phyloP scores from a whole-genome alignment of 2,888 invertebrate genomes.

The Epinotia nisella region DNA sequence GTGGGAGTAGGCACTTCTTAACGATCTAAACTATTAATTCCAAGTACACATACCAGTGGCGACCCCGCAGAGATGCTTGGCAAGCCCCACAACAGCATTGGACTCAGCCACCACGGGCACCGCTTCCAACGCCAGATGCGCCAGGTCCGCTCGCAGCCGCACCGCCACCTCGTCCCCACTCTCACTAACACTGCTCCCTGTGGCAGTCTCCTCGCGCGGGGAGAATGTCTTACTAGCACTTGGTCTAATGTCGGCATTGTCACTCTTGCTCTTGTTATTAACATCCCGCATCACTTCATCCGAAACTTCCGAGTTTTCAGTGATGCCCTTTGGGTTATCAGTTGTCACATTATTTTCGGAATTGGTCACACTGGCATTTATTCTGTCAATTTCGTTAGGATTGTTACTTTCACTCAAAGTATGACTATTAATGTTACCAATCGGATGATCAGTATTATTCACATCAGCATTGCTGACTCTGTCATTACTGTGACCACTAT shows the following conservation, averaged over 20 bases:
- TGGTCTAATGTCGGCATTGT: neutral
- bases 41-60: slow-evolving; percentile 88
- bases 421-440: neutral
- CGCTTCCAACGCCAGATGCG: slow-evolving; percentile 87
- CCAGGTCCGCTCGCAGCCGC: slow-evolving; percentile 92
- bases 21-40: neutral
- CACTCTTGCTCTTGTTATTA: neutral
- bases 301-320: neutral
- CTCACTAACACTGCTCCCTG: neutral
- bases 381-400: neutral
- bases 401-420: neutral
- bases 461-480: neutral
- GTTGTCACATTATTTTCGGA: neutral
- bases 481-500: neutral
- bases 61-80: slow-evolving; percentile 95
- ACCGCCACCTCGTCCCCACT: slow-evolving; percentile 66
- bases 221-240: neutral
- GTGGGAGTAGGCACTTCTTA: too few species aligned
- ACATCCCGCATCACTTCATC: neutral
- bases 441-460: neutral
- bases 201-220: neutral
- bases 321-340: neutral
- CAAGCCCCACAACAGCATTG: slow-evolving; percentile 88
- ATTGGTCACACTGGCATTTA: neutral
- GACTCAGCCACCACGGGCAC: slow-evolving; percentile 64